Conservation (phyloP, 2,888 invertebrate species). For the Idaea dimidiata region DNA sequence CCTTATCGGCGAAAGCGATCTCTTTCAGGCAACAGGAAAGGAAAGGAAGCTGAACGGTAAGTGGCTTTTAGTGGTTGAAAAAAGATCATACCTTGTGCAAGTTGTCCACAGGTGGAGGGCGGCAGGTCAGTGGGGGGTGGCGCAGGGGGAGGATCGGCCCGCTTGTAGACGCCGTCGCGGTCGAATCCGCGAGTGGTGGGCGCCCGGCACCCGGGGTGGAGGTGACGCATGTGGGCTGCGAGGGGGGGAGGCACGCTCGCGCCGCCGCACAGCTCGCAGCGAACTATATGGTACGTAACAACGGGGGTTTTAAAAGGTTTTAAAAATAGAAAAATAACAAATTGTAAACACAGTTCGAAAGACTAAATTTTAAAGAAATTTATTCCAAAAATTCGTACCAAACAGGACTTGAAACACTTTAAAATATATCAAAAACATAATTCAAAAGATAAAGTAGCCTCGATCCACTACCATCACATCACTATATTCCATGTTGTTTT, state of each 20-base stretch:
- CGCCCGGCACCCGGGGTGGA: constrained; percentile 95
- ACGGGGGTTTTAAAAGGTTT: no score
- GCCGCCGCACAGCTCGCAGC: constrained; percentile 94
- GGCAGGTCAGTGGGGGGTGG: constrained; percentile 38
- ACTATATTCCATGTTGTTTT: no score
- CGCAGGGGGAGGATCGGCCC: constrained; percentile 65
- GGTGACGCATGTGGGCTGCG: constrained; percentile 94
- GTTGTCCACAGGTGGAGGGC: constrained; percentile 55
- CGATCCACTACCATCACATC: no score
- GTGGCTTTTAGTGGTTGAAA: neutral
- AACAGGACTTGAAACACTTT: no score
- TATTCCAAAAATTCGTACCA: no score
- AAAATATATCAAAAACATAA: no score
- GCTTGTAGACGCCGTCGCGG: constrained; percentile 92
- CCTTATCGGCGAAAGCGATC: no score
- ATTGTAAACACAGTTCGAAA: no score
- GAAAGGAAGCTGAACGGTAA: no score
- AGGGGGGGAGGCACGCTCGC: constrained; percentile 86
- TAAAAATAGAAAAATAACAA: neutral
- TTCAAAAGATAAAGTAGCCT: no score
- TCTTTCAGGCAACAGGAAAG: no score
- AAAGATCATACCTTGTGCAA: constrained; percentile 49
- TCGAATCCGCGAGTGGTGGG: constrained; percentile 95
- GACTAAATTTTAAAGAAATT: no score
- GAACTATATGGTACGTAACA: constrained; percentile 42